Percentiles rank a stretch among this genome's conserved stretches.
These are phyloP conservation scores for Holcopasites calliopsidis DNA, from an alignment of 1,140 invertebrate genomes.

Conservation along the genomic window DNA sequence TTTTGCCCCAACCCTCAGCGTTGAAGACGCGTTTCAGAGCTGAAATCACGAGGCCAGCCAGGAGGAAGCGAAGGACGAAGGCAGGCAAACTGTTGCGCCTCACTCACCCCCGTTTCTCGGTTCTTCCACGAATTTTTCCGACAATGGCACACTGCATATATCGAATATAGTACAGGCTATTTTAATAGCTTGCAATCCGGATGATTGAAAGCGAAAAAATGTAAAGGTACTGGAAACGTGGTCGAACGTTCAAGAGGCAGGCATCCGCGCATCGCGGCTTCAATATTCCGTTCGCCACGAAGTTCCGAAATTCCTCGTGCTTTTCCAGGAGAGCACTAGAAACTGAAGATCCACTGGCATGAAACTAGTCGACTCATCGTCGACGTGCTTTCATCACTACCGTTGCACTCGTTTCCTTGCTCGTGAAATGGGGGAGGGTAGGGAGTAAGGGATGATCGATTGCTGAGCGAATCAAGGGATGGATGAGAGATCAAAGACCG, in stretches of 20 bases:
- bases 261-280: background rate
- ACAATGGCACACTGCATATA: too few relatives aligned
- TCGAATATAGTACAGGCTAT: background rate
- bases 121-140: slow-evolving; percentile 13
- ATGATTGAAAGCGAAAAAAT: background rate
- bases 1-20: too few relatives aligned
- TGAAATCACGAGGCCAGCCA: slow-evolving; percentile 3
- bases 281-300: background rate
- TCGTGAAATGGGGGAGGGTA: background rate
- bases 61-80: slow-evolving; percentile 31
- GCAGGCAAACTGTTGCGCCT: slow-evolving; percentile 53
- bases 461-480: background rate
- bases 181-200: background rate
- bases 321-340: slow-evolving; percentile 13
- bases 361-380: slow-evolving; percentile 1
- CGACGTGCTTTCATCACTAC: too few relatives aligned
- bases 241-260: background rate
- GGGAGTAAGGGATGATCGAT: slow-evolving; percentile 2
- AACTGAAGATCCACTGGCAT: background rate
- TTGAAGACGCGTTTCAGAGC: too few relatives aligned
- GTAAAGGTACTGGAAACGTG: too few relatives aligned
- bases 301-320: background rate
- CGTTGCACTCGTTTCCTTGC: background rate
- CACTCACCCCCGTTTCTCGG: background rate
- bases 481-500: slow-evolving; percentile 2